Evolutionary conservation across 2,888 invertebrate species (phyloP), one percentile per base, ranked within the genome.

Genomic region (Helobdella robusta): DNA sequence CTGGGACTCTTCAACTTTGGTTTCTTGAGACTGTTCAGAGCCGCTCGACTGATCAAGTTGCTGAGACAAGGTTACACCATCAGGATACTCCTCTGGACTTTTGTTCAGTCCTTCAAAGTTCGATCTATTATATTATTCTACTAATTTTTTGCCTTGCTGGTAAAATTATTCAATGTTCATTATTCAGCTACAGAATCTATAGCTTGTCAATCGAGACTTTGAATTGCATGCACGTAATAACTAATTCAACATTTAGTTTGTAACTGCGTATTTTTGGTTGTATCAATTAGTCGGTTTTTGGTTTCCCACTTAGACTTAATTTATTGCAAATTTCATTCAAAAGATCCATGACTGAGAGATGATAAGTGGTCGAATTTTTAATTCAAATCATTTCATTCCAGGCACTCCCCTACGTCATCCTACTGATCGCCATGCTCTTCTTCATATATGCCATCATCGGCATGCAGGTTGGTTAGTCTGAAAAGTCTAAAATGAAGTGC

Each of bases 371-470:
- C 23, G 11, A n/a, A 52, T 52, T 11, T n/a, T 52, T n/a, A n/a
- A 52, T 52, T 52, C 20, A 8, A n/a, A 52, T 52, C 23, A n/a
- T 11, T 52, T 8, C 20, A 59, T 81, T 81, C 36, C 80, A 86
- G 86, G 98, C 98, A 81, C 87, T 99, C 85, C 98, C 98, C 78
- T 99, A 99, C 84, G 98, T 99, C 82, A 98, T 98, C 86, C 87
- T 98, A 82, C 89, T 99, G 81, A 98, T 99, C 81, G 94, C 93
- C 76, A 99, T 99, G 97, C 85, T 99, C 81, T 99, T 99, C 85
- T 99, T 99, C 86, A 99, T 99, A 83, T 99, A 95, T 82, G 98
- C 98, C 80, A 98, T 99, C 81, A 97, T 99, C 78, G 98, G 98
- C 79, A 99, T 99, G 98, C 84, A 84, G 79, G 83, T 82, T 73